Evolutionary conservation across 2,888 invertebrate genomes (phyloP), one percentile per base, ranked within the genome.

Genomic region (Platycheirus rosarum): DNA sequence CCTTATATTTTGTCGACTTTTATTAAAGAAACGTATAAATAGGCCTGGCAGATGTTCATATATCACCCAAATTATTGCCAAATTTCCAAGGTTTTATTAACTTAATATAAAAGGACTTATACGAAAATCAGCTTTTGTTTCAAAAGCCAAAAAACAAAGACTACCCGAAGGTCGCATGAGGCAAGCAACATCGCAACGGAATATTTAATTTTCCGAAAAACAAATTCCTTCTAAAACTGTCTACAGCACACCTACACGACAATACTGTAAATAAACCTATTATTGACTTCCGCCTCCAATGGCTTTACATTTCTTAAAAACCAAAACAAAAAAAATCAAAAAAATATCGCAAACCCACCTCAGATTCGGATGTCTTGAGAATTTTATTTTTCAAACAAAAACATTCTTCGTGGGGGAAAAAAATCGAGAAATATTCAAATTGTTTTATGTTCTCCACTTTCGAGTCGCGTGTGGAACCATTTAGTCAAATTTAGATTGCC

Each of bases 391-490:
- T 76, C n/a, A 46, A 55, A 63, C 35, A 55, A 37, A 53, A 62
- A 29, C 48, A 53, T 66, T 76, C 55, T 51, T 20, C 42, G 51
- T n/a, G n/a, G n/a, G n/a, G 29, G 73, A 29, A 16, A 32, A 48
- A 48, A 32, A 35, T 42, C 18, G n/a, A 46, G 7, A 62, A 68
- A 68, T 55, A 46, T 65, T 76, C 46, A 65, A 71, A 66, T 62
- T 66, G 66, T 40, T 70, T 79, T 74, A 79, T 69, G 75, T 75
- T 75, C 42, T 65, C 60, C 76, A 76, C 62, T 82, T 82, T 71
- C 35, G 77, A 73, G 82, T 82, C 82, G 82, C 82, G 82, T 82
- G 77, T 82, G 82, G 77, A 82, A 73, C 20, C 73, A 77, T 82
- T 80, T 77, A 77, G 77, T 68, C 76, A 13, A 46, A 76, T 77